These are phyloP conservation scores for Lycopodina hypogea DNA, from an alignment of 37 sponge, comb jelly and placozoan species.

Conservation along the genomic window DNA sequence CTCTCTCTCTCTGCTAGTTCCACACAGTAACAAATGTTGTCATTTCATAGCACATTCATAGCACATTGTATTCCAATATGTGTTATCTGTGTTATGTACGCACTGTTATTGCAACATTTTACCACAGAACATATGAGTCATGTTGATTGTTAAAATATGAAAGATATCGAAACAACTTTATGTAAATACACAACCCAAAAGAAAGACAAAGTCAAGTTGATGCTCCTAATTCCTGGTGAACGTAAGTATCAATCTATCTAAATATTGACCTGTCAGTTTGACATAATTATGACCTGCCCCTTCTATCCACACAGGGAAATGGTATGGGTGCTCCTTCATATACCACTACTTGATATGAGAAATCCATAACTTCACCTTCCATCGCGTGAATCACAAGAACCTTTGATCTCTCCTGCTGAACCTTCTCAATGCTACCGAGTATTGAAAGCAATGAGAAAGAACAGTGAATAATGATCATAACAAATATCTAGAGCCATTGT, in stretches of 20 bases:
- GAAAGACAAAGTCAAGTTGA: too few species aligned
- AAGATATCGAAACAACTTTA: too few species aligned
- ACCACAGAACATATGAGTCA: too few species aligned
- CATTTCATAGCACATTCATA: too few species aligned
- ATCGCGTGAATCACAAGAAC: slow-evolving; percentile 96
- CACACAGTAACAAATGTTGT: too few species aligned
- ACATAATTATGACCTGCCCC: slow-evolving; percentile 99
- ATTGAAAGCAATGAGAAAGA: neutral
- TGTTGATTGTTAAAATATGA: too few species aligned
- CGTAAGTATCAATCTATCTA: slow-evolving; percentile 86
- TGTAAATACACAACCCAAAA: too few species aligned
- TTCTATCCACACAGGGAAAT: slow-evolving; percentile 98
- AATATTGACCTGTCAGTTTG: slow-evolving; percentile 87
- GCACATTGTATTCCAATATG: too few species aligned
- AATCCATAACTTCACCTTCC: slow-evolving; percentile 98
- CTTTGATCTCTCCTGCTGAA: slow-evolving; percentile 73
- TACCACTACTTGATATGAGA: slow-evolving; percentile 88
- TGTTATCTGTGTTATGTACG: too few species aligned
- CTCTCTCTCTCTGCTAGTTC: too few species aligned
- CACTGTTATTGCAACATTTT: too few species aligned
- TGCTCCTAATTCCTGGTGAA: slow-evolving; percentile 78
- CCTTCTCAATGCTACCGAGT: slow-evolving; percentile 78
- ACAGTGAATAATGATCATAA: neutral
- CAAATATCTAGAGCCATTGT: neutral
- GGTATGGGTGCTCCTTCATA: slow-evolving; percentile 88